Conservation (phyloP, 1,140 invertebrate species). For the Bombus confusus region DNA sequence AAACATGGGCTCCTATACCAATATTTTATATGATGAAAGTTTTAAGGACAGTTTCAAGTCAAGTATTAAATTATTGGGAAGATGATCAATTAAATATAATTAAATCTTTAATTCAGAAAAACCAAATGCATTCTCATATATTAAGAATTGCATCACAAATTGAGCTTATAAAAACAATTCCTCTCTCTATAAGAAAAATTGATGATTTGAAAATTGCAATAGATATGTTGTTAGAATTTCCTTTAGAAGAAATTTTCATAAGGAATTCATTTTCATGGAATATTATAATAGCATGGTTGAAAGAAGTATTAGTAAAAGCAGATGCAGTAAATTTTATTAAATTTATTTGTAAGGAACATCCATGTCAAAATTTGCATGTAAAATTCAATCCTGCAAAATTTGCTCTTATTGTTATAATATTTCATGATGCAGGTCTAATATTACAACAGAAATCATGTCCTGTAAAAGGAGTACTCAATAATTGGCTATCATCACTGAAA, state of each 20-base stretch:
- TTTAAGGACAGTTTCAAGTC: conserved; percentile 47
- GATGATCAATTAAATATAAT: conserved; percentile 56
- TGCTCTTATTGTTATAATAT: conserved; percentile 52
- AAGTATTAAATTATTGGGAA: conserved; percentile 44
- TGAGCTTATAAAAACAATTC: conserved; percentile 64
- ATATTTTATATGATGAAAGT: conserved; percentile 73
- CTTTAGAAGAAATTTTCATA: conserved; percentile 47
- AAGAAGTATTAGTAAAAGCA: conserved; percentile 6
- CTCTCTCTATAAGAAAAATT: conserved; percentile 36
- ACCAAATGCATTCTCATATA: conserved; percentile 66
- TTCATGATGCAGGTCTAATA: conserved; percentile 58
- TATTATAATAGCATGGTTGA: conserved; percentile 51
- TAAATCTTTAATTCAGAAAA: conserved; percentile 61
- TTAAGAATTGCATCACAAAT: conserved; percentile 65
- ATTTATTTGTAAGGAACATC: conserved; percentile 37
- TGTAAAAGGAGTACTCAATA: conserved; percentile 7
- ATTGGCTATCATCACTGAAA: conserved; percentile 44
- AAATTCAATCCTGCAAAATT: conserved; percentile 42
- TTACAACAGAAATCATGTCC: conserved; percentile 25
- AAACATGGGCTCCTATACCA: conserved; percentile 75
- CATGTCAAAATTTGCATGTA: neutral
- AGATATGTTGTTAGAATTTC: conserved; percentile 62
- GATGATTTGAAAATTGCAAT: conserved; percentile 39
- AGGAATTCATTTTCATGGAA: conserved; percentile 53
- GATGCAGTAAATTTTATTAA: conserved; percentile 52